These are phyloP conservation scores for Coelopa frigida DNA, from an alignment of 1,140 invertebrate species.

Conservation along the genomic window DNA sequence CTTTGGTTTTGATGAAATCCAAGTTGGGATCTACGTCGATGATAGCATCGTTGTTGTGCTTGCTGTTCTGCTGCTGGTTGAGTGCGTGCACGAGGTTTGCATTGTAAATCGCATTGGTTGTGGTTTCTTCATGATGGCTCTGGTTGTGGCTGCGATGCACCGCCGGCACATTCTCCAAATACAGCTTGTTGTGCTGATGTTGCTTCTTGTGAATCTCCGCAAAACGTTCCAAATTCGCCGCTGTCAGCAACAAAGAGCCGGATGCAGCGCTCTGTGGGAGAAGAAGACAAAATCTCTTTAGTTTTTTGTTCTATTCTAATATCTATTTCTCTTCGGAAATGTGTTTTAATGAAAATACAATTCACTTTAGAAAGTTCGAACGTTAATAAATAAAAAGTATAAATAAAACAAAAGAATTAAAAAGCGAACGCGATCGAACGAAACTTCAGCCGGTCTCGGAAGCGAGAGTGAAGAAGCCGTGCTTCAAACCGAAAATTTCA, in stretches of 20 bases:
- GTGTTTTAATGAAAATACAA: no score
- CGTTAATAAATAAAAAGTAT: no score
- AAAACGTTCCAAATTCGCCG: slow-evolving; percentile 61
- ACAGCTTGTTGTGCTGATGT: slow-evolving; percentile 32
- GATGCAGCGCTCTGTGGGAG: slow-evolving; percentile 72
- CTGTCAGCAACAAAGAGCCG: slow-evolving; percentile 66
- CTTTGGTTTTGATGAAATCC: slow-evolving; percentile 43
- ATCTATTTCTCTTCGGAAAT: no score
- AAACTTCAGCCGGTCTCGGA: no score
- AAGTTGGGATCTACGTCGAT: slow-evolving; percentile 39
- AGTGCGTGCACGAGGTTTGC: slow-evolving; percentile 26
- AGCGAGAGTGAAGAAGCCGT: no score
- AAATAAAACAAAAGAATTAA: background rate
- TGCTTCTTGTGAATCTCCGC: slow-evolving; percentile 57
- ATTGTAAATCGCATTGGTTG: slow-evolving; percentile 30
- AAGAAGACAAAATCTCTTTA: no score
- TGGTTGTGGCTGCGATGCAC: slow-evolving; percentile 38
- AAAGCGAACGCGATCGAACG: no score
- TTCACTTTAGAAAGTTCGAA: no score
- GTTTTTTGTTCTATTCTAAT: no score
- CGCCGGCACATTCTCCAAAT: slow-evolving; percentile 25
- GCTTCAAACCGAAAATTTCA: no score
- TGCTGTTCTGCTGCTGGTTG: background rate
- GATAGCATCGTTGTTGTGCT: slow-evolving; percentile 26
- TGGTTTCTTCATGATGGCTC: no score